These are phyloP conservation scores for Nibea albiflora DNA, from an alignment of 2,113 vertebrate species.

Conservation along the genomic window DNA sequence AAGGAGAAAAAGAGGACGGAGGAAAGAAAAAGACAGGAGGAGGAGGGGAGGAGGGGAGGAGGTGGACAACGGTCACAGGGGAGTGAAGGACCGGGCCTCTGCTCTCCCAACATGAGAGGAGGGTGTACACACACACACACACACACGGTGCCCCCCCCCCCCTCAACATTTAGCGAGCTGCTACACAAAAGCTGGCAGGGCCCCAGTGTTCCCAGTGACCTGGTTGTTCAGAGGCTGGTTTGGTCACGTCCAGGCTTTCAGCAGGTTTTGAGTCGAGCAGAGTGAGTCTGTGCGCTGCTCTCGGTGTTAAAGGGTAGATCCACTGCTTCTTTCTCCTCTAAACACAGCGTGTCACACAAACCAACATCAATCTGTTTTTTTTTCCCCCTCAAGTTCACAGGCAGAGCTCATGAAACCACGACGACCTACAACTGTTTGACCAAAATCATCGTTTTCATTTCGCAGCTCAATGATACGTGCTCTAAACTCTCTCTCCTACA, in stretches of 20 bases:
- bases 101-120: conserved; percentile 68
- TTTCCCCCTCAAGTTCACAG: not conserved
- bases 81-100: conserved; percentile 74
- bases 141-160: not conserved
- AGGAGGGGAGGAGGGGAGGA: conserved; percentile 35
- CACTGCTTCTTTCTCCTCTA: conserved; percentile 29
- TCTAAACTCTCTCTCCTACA: too few species aligned
- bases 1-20: conserved; percentile 73
- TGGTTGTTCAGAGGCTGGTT: conserved; percentile 64
- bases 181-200: conserved; percentile 71
- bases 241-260: conserved; percentile 46
- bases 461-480: too few species aligned
- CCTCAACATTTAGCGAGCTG: conserved; percentile 53
- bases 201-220: conserved; percentile 73
- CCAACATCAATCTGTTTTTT: not conserved
- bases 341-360: too few species aligned
- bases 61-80: conserved; percentile 81
- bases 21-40: conserved; percentile 51
- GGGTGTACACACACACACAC: conserved; percentile 58
- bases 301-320: conserved; percentile 40
- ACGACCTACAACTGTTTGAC: not conserved
- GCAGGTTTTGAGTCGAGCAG: conserved; percentile 41
- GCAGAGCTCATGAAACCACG: not conserved
- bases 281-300: conserved; percentile 19
- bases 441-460: too few species aligned